Base-by-base conservation (phyloP, 1,140 invertebrate genomes). In the Scaptomyza graminum region DNA sequence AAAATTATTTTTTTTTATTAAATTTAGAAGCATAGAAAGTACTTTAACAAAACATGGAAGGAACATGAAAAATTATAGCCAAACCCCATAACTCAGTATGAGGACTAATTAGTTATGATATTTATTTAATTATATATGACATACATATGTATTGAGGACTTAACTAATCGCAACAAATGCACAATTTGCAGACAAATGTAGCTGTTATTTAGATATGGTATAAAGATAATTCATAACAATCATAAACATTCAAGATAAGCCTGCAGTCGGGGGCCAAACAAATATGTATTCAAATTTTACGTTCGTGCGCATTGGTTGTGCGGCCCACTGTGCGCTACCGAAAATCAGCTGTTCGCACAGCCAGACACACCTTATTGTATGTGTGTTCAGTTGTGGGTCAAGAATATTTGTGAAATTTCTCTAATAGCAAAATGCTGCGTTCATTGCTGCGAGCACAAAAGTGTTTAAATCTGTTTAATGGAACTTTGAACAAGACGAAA, bases 361-460 rank as follows among this genome's bases (percentile, higher is more conserved):
- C n/a, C n/a, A n/a, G n/a, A n/a, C n/a, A n/a, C n/a, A n/a, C n/a
- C n/a, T n/a, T n/a, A n/a, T n/a, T n/a, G 9, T 22, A 12, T 25
- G 47, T 49, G 11, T 7, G n/a, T 49, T 41, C 15, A 16, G 51
- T 34, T 54, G 13, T 55, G 41, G 15, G 41, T 64, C 51, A 46
- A 43, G 22, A 64, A 43, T 22, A 44, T 44, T 44, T 46, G 31
- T 5, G 16, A 6, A 54, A 7, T 18, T 39, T 39, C 3, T 18
- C 5, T 18, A 6, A 4, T 16, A 34, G 5, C 43, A 8, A 64
- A 51, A 87, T 87, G 83, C 50, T 87, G 31, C 82, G 79, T 22
- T 62, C 79, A 6, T 54, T 87, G 12, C 13, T 52, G 11, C 49
- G 54, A 46, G 59, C 76, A 46, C 52, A 49, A 56, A 88, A 76